Conservation (phyloP, 1,140 invertebrate genomes). For the Thereuonema tuberculata region DNA sequence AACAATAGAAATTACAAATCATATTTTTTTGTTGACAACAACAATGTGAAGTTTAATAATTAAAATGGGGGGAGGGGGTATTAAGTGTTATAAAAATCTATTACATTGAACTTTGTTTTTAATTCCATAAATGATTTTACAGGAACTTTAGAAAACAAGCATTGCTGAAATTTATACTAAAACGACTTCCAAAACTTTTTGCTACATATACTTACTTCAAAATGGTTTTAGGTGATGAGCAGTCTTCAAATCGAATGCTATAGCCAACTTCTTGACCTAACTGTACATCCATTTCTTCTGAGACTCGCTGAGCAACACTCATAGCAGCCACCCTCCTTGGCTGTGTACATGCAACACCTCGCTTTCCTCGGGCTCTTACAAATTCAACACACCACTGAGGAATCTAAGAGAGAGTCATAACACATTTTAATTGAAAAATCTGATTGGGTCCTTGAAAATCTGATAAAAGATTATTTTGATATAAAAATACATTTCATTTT, state of each 20-base stretch:
- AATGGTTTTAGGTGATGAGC: conserved; percentile 85
- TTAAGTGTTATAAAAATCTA: too few species aligned
- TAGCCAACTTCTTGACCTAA: conserved; percentile 98
- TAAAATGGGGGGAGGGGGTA: too few species aligned
- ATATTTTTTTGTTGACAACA: too few species aligned
- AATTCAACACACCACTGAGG: conserved; percentile 83
- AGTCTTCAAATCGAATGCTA: conserved; percentile 99
- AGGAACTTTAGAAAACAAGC: too few species aligned
- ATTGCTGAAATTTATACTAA: too few species aligned
- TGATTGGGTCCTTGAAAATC: too few species aligned
- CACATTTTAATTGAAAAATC: conserved; percentile 2
- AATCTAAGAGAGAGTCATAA: conserved; percentile 38
- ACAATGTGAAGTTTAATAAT: too few species aligned
- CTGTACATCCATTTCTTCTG: conserved; percentile 97
- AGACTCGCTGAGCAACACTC: conserved; percentile 95
- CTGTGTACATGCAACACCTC: conserved; percentile 93
- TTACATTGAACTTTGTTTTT: too few species aligned
- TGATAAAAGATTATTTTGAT: not conserved
- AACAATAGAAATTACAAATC: too few species aligned
- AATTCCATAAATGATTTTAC: too few species aligned
- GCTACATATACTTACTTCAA: conserved; percentile 54
- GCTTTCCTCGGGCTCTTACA: conserved; percentile 51
- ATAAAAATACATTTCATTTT: not conserved
- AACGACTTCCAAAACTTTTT: too few species aligned
- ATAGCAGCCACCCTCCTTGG: conserved; percentile 96